Conservation (phyloP, 2,113 vertebrate genomes). For the Picathartes gymnocephalus region DNA sequence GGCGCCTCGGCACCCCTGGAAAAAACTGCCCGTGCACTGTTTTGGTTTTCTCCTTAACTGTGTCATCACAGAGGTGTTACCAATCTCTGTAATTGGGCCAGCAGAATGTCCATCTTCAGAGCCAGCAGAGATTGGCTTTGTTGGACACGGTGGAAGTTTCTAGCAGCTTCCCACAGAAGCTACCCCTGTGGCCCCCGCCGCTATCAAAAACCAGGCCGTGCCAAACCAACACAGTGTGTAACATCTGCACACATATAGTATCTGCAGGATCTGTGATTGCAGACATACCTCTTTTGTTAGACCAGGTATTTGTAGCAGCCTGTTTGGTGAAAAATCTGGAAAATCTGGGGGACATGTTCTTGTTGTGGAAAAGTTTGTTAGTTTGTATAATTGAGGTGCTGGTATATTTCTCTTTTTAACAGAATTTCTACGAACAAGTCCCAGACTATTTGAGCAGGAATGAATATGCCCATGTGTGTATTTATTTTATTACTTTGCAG, state of each 20-base stretch:
- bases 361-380: neutral
- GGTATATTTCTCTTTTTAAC: neutral
- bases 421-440: neutral
- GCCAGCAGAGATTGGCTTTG: neutral
- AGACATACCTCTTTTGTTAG: neutral
- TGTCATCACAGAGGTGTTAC: neutral
- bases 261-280: neutral
- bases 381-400: neutral
- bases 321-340: neutral
- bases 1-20: neutral
- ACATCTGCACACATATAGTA: too few species aligned
- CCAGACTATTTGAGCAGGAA: neutral
- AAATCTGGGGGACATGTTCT: too few species aligned
- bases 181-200: accelerated
- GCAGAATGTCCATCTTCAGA: neutral
- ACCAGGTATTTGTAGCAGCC: neutral
- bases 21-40: accelerated
- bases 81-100: neutral
- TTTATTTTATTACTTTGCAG: neutral
- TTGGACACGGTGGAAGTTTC: neutral
- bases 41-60: neutral
- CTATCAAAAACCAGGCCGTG: neutral
- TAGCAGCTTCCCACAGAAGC: neutral
- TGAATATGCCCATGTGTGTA: neutral
- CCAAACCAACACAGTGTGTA: neutral